A percentile compares a stretch with the other conserved stretches of the same genome.
Evolutionary conservation across 1,140 invertebrate genomes (phyloP).

Genomic region (Portunus trituberculatus): DNA sequence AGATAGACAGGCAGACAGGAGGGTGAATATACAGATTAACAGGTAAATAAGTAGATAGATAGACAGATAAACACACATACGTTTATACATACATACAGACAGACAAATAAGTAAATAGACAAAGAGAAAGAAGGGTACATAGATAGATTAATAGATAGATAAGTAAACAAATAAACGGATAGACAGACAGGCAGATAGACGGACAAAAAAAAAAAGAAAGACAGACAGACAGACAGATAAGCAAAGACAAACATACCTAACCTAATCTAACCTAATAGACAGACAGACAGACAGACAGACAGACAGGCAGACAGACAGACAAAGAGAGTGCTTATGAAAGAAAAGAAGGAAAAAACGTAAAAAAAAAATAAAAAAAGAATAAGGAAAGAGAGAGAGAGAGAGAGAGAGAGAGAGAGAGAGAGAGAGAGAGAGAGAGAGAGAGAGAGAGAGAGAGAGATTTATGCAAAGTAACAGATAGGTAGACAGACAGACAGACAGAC

Average conservation of each 20-base stretch:
- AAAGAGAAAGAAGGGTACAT: too few species aligned
- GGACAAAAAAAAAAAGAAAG: background rate
- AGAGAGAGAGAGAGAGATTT: conserved; percentile 28
- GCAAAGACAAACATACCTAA: too few species aligned
- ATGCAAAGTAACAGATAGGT: too few species aligned
- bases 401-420: conserved; percentile 56
- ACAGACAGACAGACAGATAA: background rate
- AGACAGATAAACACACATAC: too few species aligned
- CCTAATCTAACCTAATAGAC: too few species aligned
- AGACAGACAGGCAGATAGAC: background rate
- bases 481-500: background rate
- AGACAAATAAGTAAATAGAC: too few species aligned
- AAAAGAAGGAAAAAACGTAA: background rate
- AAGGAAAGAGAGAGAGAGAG: conserved; percentile 55
- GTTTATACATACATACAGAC: too few species aligned
- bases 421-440: conserved; percentile 41
- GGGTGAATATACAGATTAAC: too few species aligned
- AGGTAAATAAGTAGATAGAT: too few species aligned
- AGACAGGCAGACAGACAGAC: background rate
- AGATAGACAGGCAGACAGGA: too few species aligned
- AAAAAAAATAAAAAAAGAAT: background rate
- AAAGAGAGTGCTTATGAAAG: conserved; percentile 44
- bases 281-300: background rate
- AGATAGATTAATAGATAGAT: too few species aligned
- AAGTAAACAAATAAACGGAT: too few species aligned